Evolutionary conservation across 2,797 vertebrate genomes (phyloP).

Genomic region (Silurus aristotelis): DNA sequence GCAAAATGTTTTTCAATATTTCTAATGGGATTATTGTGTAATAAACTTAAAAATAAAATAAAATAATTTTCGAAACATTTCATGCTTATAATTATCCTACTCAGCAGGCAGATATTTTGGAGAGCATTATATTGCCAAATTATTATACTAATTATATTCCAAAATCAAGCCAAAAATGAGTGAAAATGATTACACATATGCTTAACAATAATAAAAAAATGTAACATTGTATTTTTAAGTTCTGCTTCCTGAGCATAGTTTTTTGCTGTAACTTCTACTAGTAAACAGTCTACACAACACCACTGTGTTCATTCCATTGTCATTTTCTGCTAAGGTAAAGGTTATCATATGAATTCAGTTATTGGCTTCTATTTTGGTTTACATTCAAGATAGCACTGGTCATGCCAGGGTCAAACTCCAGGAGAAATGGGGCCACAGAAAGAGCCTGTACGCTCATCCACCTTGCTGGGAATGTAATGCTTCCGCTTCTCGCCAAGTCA

Average conservation of each 20-base stretch:
- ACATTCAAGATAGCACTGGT: background rate
- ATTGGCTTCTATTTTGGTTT: constrained; percentile 11
- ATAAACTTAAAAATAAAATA: background rate
- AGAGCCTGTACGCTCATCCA: no score
- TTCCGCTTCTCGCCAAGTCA: no score
- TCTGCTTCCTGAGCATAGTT: background rate
- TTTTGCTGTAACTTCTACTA: constrained; percentile 17
- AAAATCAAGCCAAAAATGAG: background rate
- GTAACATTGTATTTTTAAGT: background rate
- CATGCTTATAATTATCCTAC: background rate
- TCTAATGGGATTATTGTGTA: background rate
- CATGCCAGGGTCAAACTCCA: no score
- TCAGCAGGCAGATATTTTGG: background rate
- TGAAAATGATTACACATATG: background rate
- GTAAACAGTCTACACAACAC: constrained; percentile 1
- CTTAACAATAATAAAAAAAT: background rate
- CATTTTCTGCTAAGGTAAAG: constrained; percentile 6
- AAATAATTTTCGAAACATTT: background rate
- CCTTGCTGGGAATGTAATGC: no score
- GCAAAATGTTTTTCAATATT: no score
- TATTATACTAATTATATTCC: background rate
- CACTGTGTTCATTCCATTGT: constrained; percentile 12
- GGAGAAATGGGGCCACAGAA: no score
- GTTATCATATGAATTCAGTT: background rate
- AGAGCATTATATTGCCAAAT: no score